A percentile compares a stretch with the other conserved stretches of the same genome.
phyloP scores from a whole-genome alignment of 2,113 vertebrate genomes.

The Microtus montanus region DNA sequence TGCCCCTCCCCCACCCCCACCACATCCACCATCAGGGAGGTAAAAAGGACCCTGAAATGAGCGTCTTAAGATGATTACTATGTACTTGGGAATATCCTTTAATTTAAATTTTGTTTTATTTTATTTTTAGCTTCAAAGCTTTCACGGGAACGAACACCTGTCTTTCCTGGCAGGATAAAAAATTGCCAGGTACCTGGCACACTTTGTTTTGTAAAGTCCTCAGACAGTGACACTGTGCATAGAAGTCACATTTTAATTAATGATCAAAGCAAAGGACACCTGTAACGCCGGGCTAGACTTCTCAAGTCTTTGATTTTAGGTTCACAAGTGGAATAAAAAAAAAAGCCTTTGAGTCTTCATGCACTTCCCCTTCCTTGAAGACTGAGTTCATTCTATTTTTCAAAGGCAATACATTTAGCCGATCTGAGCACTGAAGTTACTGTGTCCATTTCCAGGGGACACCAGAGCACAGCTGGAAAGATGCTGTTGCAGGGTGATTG shows the following conservation, averaged over 20 bases:
- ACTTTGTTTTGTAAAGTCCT: conserved; percentile 87
- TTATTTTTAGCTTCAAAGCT: conserved; percentile 90
- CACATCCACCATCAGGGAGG: conserved; percentile 55
- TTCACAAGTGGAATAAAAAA: conserved; percentile 60
- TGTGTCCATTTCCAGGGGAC: background rate
- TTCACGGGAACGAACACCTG: conserved; percentile 89
- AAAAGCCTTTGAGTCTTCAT: conserved; percentile 67
- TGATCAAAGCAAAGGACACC: conserved; percentile 87
- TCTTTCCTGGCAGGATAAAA: conserved; percentile 84
- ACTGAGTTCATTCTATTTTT: conserved; percentile 80
- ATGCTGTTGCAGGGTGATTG: background rate
- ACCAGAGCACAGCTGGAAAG: background rate
- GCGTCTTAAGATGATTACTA: conserved; percentile 89
- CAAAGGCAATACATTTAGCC: conserved; percentile 54
- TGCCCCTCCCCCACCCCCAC: background rate
- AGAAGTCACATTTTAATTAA: conserved; percentile 86
- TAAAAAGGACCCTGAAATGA: conserved; percentile 77
- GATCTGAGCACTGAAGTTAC: conserved; percentile 17
- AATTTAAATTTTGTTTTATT: conserved; percentile 88
- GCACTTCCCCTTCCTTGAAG: conserved; percentile 82
- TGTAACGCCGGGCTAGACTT: conserved; percentile 83
- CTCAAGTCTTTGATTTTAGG: conserved; percentile 72
- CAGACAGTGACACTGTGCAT: conserved; percentile 83
- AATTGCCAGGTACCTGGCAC: conserved; percentile 83
- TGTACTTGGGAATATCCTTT: conserved; percentile 88